Evolutionary conservation across 53 echinoderm and acorn worm species (phyloP).

Genomic region (Patiria pectinifera): DNA sequence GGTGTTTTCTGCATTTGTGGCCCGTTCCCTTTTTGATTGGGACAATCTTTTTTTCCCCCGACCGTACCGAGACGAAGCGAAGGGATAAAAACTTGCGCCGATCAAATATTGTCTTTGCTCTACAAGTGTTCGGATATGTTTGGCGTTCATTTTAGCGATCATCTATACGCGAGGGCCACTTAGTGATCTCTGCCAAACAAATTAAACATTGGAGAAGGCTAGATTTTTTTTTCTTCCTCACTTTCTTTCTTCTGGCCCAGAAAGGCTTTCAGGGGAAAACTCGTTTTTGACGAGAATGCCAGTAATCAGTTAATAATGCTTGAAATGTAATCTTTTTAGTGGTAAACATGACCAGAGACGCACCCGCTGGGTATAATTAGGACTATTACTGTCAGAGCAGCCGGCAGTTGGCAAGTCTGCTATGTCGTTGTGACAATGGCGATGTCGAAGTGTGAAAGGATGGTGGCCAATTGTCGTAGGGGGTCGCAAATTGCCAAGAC

Average conservation of each 20-base stretch:
- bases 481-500: too few species aligned
- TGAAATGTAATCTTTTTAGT: slow-evolving; percentile 24
- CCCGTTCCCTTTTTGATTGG: slow-evolving; percentile 54
- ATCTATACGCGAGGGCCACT: slow-evolving; percentile 29
- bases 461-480: neutral
- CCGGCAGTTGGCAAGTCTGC: neutral
- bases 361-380: slow-evolving; percentile 1
- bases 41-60: slow-evolving; percentile 33
- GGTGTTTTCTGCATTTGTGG: slow-evolving; percentile 59
- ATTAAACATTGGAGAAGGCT: slow-evolving; percentile 19
- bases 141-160: slow-evolving; percentile 49
- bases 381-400: neutral
- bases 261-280: slow-evolving; percentile 18
- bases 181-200: slow-evolving; percentile 52
- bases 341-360: neutral
- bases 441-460: neutral
- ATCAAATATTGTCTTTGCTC: slow-evolving; percentile 61
- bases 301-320: slow-evolving; percentile 17
- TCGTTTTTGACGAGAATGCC: neutral
- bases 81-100: slow-evolving; percentile 53
- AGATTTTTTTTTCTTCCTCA: neutral
- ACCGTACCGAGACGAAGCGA: neutral
- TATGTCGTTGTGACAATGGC: neutral
- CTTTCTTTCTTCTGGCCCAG: neutral
- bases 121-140: slow-evolving; percentile 48